phyloP scores from a whole-genome alignment of 2,797 vertebrate species.

The Esox masquinongy region DNA sequence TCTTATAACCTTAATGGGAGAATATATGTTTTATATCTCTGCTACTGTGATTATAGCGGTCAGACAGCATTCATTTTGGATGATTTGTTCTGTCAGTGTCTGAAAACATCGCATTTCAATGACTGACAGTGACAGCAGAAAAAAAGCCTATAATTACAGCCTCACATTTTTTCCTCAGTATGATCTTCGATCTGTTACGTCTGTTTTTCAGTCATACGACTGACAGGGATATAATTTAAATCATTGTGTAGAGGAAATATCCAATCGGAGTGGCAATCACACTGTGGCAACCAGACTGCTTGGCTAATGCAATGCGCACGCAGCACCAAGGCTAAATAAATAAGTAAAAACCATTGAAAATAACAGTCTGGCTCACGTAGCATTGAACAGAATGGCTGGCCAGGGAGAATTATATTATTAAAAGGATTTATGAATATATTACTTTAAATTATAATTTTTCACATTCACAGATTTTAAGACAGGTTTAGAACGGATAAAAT shows the following conservation, averaged over 20 bases:
- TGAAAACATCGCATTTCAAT: neutral
- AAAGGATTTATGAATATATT: conserved; percentile 66
- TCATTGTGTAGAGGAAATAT: conserved; percentile 54
- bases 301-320: conserved; percentile 51
- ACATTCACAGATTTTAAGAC: conserved; percentile 32
- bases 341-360: conserved; percentile 62
- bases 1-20: conserved; percentile 31
- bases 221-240: conserved; percentile 68
- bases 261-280: conserved; percentile 56
- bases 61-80: conserved; percentile 28
- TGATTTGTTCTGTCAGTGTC: conserved; percentile 19
- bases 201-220: conserved; percentile 65
- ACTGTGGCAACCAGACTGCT: conserved; percentile 58
- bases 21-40: conserved; percentile 28
- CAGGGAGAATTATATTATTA: conserved; percentile 52
- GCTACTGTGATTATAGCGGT: conserved; percentile 43
- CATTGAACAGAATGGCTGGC: neutral
- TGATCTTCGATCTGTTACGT: neutral
- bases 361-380: conserved; percentile 29
- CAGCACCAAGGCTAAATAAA: conserved; percentile 54
- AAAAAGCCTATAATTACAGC: conserved; percentile 9
- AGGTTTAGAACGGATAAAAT: conserved; percentile 40
- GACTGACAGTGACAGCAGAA: conserved; percentile 6
- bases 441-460: conserved; percentile 21
- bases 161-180: neutral